These are phyloP conservation scores for Spilogale gracilis DNA, from an alignment of 2,113 vertebrate species.

Conservation along the genomic window DNA sequence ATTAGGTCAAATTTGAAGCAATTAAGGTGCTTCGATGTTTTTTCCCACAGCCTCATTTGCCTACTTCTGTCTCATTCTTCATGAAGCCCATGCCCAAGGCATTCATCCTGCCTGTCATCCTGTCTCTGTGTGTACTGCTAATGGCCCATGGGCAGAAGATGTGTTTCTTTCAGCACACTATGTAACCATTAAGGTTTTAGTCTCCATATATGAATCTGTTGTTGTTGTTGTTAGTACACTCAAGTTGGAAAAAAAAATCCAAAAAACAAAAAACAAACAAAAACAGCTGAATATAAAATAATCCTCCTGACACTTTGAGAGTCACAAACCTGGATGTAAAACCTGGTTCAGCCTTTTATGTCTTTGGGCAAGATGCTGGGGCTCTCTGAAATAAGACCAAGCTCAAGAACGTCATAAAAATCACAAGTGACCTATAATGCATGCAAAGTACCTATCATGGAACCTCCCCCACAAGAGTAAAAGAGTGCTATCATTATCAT, in stretches of 20 bases:
- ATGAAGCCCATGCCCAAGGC: not conserved
- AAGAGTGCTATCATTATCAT: not conserved
- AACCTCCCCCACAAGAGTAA: not conserved
- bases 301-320: not conserved
- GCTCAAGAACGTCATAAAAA: not conserved
- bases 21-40: not conserved
- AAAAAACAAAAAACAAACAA: not conserved
- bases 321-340: not conserved
- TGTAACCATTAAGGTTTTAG: not conserved
- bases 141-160: not conserved
- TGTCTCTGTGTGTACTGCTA: not conserved
- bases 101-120: not conserved
- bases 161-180: not conserved
- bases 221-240: not conserved
- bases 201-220: conserved; percentile 5
- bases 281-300: not conserved
- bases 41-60: not conserved
- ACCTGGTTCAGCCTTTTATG: not conserved
- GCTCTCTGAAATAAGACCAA: not conserved
- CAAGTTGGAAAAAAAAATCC: not conserved
- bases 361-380: not conserved
- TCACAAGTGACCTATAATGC: not conserved
- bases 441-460: not conserved
- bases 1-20: conserved; percentile 9
- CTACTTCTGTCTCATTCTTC: not conserved